Conservation (phyloP, 2,888 invertebrate genomes). For the Eubasilissa splendida region DNA sequence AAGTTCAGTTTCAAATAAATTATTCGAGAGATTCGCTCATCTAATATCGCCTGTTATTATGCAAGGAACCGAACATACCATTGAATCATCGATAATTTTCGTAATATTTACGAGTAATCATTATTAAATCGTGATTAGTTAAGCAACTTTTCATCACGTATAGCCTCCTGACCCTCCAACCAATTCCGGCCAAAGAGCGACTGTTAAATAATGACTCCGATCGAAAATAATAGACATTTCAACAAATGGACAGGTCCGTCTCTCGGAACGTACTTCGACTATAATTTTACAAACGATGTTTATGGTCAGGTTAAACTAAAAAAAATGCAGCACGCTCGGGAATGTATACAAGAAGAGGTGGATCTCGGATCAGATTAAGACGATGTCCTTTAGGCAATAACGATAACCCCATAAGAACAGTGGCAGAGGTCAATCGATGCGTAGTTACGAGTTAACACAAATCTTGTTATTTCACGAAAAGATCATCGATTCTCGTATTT, state of each 20-base stretch:
- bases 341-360: too few species aligned
- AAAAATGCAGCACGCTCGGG: too few species aligned
- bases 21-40: too few species aligned
- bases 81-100: slow-evolving; percentile 7
- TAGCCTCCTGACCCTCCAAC: slow-evolving; percentile 13
- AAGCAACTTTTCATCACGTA: slow-evolving; percentile 25
- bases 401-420: too few species aligned
- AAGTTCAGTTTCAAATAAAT: too few species aligned
- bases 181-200: slow-evolving; percentile 3
- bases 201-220: slow-evolving; percentile 23
- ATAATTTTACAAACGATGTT: slow-evolving; percentile 27
- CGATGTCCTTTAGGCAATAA: too few species aligned
- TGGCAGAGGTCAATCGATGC: too few species aligned
- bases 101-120: slow-evolving; percentile 15
- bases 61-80: neutral
- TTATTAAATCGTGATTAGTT: slow-evolving; percentile 32
- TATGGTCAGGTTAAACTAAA: slow-evolving; percentile 6
- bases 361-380: too few species aligned
- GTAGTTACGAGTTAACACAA: too few species aligned
- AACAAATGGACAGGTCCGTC: slow-evolving; percentile 20
- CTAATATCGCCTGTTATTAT: too few species aligned
- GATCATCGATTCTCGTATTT: too few species aligned
- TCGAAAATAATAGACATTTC: slow-evolving; percentile 19
- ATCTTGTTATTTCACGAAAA: too few species aligned
- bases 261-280: neutral